These are phyloP conservation scores for Drosophila quinaria DNA, from an alignment of 2,888 invertebrate genomes.

Conservation along the genomic window DNA sequence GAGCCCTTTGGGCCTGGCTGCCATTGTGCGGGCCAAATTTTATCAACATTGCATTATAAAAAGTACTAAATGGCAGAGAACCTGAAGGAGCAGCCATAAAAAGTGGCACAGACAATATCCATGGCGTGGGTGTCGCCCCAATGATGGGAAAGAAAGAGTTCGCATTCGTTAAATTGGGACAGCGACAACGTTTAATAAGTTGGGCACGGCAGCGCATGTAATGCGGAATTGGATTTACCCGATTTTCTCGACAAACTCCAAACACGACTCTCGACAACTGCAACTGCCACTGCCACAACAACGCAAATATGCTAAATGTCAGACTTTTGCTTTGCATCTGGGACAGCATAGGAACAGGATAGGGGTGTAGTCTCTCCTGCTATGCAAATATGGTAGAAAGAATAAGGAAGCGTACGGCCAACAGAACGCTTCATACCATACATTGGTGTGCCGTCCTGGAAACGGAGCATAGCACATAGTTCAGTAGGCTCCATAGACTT, in stretches of 20 bases:
- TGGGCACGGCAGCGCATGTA: conserved; percentile 77
- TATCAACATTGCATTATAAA: conserved; percentile 47
- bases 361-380: conserved; percentile 24
- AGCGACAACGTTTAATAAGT: conserved; percentile 80
- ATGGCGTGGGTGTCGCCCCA: conserved; percentile 29
- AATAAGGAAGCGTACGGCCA: conserved; percentile 51
- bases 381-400: conserved; percentile 56
- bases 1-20: conserved; percentile 62
- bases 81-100: conserved; percentile 12
- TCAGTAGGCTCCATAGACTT: conserved; percentile 10
- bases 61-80: not conserved
- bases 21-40: conserved; percentile 72
- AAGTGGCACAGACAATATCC: conserved; percentile 47
- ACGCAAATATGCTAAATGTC: conserved; percentile 82
- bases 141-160: conserved; percentile 45
- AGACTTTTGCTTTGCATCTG: conserved; percentile 39
- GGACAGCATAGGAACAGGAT: conserved; percentile 5
- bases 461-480: conserved; percentile 31
- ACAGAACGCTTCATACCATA: conserved; percentile 27
- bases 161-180: conserved; percentile 77
- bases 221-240: conserved; percentile 75
- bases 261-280: conserved; percentile 29
- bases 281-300: conserved; percentile 76
- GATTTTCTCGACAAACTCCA: too few species aligned
- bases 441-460: conserved; percentile 71